These are phyloP conservation scores for Pseudomyrmex gracilis DNA, from an alignment of 1,140 invertebrate species.

Conservation along the genomic window DNA sequence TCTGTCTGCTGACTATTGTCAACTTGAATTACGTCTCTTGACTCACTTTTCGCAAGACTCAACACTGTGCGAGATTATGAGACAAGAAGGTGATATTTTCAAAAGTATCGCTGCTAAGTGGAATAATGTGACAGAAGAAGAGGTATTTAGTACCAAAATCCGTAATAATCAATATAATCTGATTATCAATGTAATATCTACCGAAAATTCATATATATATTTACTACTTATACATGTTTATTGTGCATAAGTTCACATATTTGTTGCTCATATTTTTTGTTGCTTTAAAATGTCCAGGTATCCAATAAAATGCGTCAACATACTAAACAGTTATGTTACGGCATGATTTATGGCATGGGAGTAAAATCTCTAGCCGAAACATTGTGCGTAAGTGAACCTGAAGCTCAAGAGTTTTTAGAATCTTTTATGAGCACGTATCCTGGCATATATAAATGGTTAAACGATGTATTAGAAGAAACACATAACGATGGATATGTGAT, in stretches of 20 bases:
- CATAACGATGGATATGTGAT: conserved; percentile 91
- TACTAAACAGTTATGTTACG: conserved; percentile 98
- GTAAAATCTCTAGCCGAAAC: conserved; percentile 93
- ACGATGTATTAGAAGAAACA: conserved; percentile 89
- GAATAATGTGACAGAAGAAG: conserved; percentile 88
- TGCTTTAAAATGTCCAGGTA: conserved; percentile 85
- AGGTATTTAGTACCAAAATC: conserved; percentile 84
- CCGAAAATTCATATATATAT: neutral
- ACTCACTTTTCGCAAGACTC: conserved; percentile 95
- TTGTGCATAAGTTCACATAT: conserved; percentile 40
- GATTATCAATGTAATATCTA: no score
- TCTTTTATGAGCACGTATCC: conserved; percentile 94
- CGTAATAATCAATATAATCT: no score
- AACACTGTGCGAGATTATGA: conserved; percentile 90
- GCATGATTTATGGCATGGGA: conserved; percentile 99
- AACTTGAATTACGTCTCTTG: conserved; percentile 96
- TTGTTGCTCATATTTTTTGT: conserved; percentile 38
- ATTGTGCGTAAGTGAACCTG: conserved; percentile 91
- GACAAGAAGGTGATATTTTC: conserved; percentile 93
- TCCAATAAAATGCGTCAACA: conserved; percentile 91
- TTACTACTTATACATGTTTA: neutral
- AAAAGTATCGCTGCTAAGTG: conserved; percentile 94
- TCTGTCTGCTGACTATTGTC: conserved; percentile 97
- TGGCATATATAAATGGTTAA: conserved; percentile 89
- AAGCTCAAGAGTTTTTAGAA: conserved; percentile 93